Percentiles rank a stretch among this genome's conserved stretches.
phyloP scores from a whole-genome alignment of 37 sponge, comb jelly and placozoan genomes.

The Oopsacas minuta region DNA sequence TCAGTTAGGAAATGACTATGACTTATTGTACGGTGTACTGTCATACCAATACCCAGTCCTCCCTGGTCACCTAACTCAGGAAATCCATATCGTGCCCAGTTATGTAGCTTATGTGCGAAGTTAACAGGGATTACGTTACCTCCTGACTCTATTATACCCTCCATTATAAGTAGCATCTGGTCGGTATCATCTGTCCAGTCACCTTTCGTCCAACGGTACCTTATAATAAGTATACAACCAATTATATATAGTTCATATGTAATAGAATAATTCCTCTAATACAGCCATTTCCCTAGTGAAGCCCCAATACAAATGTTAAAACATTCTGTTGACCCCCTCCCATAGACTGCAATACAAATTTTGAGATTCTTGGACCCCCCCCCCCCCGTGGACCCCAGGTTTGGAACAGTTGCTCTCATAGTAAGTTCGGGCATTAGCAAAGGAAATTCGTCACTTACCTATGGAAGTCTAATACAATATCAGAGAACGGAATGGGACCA shows the following conservation, averaged over 20 bases:
- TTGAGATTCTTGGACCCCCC: no score
- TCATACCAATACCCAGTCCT: constrained; percentile 77
- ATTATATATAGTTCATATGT: background rate
- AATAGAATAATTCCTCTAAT: no score
- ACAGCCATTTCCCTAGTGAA: no score
- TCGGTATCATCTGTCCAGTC: constrained; percentile 98
- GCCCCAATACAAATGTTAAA: no score
- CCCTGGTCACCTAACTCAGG: constrained; percentile 68
- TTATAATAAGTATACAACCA: no score
- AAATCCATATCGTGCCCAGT: constrained; percentile 60
- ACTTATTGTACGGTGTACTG: constrained; percentile 25
- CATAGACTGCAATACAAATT: no score
- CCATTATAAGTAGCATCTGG: constrained; percentile 74
- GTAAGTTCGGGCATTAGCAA: no score
- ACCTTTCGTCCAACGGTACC: constrained; percentile 60
- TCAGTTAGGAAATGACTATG: constrained; percentile 36
- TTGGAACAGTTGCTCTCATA: no score
- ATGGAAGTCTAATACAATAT: constrained; percentile 63
- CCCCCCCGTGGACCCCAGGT: no score
- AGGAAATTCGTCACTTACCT: constrained; percentile 29
- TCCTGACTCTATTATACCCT: constrained; percentile 35
- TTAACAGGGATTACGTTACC: constrained; percentile 44
- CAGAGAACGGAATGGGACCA: constrained; percentile 43
- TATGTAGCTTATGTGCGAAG: constrained; percentile 55
- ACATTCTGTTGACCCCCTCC: no score